Evolutionary conservation across 1,140 invertebrate genomes (phyloP).

Genomic region (Panulirus ornatus): DNA sequence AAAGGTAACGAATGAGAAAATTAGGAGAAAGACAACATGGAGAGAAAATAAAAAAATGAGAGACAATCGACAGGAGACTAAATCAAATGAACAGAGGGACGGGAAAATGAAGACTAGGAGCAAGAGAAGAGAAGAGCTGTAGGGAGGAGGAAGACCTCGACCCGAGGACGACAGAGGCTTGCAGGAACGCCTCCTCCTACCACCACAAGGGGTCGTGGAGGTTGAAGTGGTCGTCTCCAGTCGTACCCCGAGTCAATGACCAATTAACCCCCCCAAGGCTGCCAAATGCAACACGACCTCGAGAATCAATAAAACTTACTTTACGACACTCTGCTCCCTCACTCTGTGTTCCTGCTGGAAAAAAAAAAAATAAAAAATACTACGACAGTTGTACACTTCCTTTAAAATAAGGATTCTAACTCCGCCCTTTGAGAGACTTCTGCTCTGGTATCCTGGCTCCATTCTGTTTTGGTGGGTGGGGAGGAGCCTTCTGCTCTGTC

Average conservation of each 20-base stretch:
- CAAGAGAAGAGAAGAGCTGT: not conserved
- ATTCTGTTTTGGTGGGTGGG: too few relatives aligned
- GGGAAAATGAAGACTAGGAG: not conserved
- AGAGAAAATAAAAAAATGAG: slow-evolving; percentile 7
- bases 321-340: not conserved
- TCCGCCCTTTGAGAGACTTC: too few relatives aligned
- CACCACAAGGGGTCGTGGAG: not conserved
- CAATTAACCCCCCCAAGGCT: not conserved
- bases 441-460: too few relatives aligned
- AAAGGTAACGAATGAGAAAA: slow-evolving; percentile 16
- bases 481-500: too few relatives aligned
- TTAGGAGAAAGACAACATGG: slow-evolving; percentile 4
- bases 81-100: slow-evolving; percentile 5
- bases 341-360: not conserved
- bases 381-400: too few relatives aligned
- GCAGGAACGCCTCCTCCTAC: too few relatives aligned
- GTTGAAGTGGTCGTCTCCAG: not conserved
- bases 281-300: not conserved
- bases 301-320: not conserved
- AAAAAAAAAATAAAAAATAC: too few relatives aligned
- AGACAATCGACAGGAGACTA: not conserved
- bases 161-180: too few relatives aligned
- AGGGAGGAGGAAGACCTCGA: too few relatives aligned
- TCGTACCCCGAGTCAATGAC: not conserved
- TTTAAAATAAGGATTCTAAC: too few relatives aligned